Percentiles rank a stretch among this genome's conserved stretches.
These are phyloP conservation scores for Oceanodroma leucorhoa DNA, from an alignment of 2,797 vertebrate species.

Conservation along the genomic window DNA sequence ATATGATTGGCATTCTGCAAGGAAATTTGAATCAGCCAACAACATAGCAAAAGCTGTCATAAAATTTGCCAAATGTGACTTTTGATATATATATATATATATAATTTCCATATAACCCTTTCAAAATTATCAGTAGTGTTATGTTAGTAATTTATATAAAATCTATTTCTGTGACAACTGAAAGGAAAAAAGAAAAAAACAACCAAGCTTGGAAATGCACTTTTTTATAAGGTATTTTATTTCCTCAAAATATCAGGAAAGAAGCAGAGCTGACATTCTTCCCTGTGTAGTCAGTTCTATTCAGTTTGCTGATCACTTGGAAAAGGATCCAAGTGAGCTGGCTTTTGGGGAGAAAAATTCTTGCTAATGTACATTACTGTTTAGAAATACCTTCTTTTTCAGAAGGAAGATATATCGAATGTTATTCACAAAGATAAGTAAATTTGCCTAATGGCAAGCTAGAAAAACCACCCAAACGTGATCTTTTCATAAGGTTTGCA, in stretches of 20 bases:
- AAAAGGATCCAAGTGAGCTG: neutral
- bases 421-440: neutral
- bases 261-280: neutral
- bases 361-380: neutral
- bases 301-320: neutral
- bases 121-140: slow-evolving; percentile 35
- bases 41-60: slow-evolving; percentile 15
- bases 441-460: neutral
- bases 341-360: neutral
- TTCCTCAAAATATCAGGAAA: neutral
- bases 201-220: neutral
- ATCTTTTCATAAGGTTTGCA: neutral
- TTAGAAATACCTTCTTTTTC: neutral
- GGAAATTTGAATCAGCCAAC: neutral
- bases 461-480: neutral
- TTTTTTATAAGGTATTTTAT: neutral
- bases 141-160: slow-evolving; percentile 13
- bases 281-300: neutral
- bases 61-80: neutral
- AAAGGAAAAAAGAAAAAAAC: neutral
- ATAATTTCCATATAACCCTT: slow-evolving; percentile 56
- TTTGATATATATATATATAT: no score
- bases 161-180: neutral
- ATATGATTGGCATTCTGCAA: slow-evolving; percentile 34
- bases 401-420: neutral